Evolutionary conservation across 2,113 vertebrate genomes (phyloP), one percentile per base, ranked within the genome.

Genomic region (Ictalurus furcatus): DNA sequence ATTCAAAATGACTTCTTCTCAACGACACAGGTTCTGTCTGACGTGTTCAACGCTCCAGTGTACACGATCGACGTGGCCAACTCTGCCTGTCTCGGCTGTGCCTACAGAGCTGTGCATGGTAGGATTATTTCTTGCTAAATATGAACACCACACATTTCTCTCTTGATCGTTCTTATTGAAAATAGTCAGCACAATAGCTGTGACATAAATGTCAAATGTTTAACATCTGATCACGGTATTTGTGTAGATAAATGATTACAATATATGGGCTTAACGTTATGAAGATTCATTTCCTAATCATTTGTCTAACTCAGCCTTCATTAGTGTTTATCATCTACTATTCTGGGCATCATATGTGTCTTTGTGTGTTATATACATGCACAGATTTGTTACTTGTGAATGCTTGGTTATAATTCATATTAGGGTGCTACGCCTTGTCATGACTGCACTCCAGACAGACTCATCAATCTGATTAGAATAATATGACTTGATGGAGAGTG

Each of bases 81-180:
- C 94, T 99, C 98, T 0, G 95, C 98, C 84, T 98, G 98, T 34
- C 94, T 99, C 83, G 98, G 98, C 61, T 96, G 96, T 5, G 97
- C 97, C n/a, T 99, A 98, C 95, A 94, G 97, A 93, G 98, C 98
- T 65, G 94, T 97, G 87, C 98, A 99, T 0, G 97, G 98, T 99
- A 96, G 95, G 95, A 85, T 71, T 83, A 69, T 30, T 0, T 80
- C 34, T 12, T 59, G 12, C 11, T 84, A 59, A 23, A 23, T 28
- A 65, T 76, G 34, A 58, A 14, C 59, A 85, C 1, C n/a, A 67
- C 19, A 16, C 63, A 25, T 67, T 52, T 78, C 16, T 79, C 16
- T 48, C 71, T 44, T 7, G 8, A n/a, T 52, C 5, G 1, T 86
- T 19, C 34, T 21, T 76, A 40, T 59, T 86, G 37, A 11, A 61